A percentile compares a stretch with the other conserved stretches of the same genome.
Conservation (phyloP, 2,113 vertebrate genomes). For the Diphyllodes magnificus region DNA sequence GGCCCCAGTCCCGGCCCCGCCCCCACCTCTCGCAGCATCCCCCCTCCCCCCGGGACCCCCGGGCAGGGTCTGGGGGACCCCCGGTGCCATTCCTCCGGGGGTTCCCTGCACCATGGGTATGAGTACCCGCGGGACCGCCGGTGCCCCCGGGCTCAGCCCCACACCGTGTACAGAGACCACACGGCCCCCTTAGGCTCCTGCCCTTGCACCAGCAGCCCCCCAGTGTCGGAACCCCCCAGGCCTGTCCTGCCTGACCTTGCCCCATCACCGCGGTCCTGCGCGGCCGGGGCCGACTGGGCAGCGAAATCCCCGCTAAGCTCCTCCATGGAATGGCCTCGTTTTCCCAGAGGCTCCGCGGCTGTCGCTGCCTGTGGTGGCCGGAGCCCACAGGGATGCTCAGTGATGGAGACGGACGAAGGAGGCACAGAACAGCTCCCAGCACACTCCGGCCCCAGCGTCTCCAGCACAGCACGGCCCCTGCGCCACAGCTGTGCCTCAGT, state of each 20-base stretch:
- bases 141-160: neutral
- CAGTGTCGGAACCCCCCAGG: neutral
- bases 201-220: neutral
- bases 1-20: too few relatives aligned
- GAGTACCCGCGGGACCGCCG: too few relatives aligned
- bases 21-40: neutral
- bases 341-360: neutral
- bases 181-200: accelerated
- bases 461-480: accelerated
- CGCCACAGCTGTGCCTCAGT: neutral
- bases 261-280: too few relatives aligned
- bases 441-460: neutral
- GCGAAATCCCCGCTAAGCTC: neutral
- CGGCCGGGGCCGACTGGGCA: neutral
- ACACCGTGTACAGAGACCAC: accelerated
- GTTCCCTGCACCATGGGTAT: accelerated
- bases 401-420: accelerated
- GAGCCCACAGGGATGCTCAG: neutral
- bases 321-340: neutral
- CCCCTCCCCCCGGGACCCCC: neutral
- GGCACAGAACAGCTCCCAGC: neutral
- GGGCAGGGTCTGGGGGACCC: neutral
- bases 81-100: neutral
- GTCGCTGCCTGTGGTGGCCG: neutral
- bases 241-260: neutral